Base-by-base conservation (phyloP, 2,113 vertebrate species). In the Mystacornis crossleyi region DNA sequence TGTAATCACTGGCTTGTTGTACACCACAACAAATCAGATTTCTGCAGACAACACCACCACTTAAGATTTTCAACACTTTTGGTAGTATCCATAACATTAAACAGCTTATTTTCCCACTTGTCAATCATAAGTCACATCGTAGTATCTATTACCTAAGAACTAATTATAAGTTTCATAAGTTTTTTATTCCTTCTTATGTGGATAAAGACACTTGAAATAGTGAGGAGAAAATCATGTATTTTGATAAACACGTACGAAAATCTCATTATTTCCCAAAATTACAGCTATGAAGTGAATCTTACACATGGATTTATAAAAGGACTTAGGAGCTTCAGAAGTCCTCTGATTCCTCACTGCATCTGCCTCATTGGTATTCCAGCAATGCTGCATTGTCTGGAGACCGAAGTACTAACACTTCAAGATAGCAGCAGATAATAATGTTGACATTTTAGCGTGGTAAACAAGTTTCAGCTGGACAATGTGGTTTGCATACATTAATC, bases 381-480 rank as follows among this genome's bases (percentile, higher is more conserved):
- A 91, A 51, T 5, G 33, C 33, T 79, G 42, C 40, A 54, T 28
- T 91, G 65, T 70, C 64, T 72, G 54, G 57, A 54, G 33, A 91
- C 3, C 2, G 60, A 95, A 91, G 85, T 65, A 53, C 61, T 45
- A 51, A 57, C 36, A 55, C 36, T 94, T 73, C 36, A 69, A 91
- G 47, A 90, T 6, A 93, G 67, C 3, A 91, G 53, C 18, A 8
- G 47, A 88, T 70, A 85, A 85, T 61, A 94, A 93, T 78, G 88
- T 61, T 91, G 96, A 87, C 50, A 82, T 92, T 92, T 82, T 23
- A 58, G 57, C 5, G 5, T 17, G 3, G 65, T 55, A 93, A 92
- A 93, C 73, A 95, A 74, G n/a, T 75, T 77, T 89, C 65, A 93
- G 54, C 73, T 62, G 83, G 66, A 92, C 86, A 93, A 33, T 33